phyloP scores from a whole-genome alignment of 2,888 invertebrate genomes.

The Bruchidius siliquastri region DNA sequence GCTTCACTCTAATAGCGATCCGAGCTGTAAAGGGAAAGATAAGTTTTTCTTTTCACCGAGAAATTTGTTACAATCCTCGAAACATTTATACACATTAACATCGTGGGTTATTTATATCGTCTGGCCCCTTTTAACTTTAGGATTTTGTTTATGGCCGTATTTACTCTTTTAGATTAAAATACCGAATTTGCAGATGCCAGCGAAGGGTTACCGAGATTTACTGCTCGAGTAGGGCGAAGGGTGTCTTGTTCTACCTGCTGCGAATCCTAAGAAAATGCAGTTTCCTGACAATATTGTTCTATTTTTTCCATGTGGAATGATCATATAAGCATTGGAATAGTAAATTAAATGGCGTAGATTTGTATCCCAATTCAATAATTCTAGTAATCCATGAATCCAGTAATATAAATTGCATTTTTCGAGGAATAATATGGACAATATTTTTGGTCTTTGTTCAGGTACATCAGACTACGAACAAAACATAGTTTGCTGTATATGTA shows the following conservation, averaged over 20 bases:
- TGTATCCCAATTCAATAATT: too few species aligned
- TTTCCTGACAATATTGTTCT: too few species aligned
- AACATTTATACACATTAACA: slow-evolving; percentile 48
- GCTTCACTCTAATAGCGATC: slow-evolving; percentile 8
- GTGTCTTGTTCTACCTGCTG: neutral
- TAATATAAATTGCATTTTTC: too few species aligned
- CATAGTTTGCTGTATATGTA: too few species aligned
- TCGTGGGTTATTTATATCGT: slow-evolving; percentile 46
- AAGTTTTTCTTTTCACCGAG: slow-evolving; percentile 45
- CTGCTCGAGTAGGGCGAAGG: neutral
- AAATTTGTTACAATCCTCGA: slow-evolving; percentile 47
- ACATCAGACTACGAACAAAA: too few species aligned
- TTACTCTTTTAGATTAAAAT: slow-evolving; percentile 32
- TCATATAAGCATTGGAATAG: too few species aligned
- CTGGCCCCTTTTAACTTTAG: slow-evolving; percentile 44
- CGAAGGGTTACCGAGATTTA: neutral
- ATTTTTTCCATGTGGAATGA: too few species aligned
- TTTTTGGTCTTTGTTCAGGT: too few species aligned
- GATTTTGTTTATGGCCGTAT: slow-evolving; percentile 38
- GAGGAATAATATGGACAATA: too few species aligned
- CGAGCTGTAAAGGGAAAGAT: slow-evolving; percentile 33
- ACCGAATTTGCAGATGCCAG: slow-evolving; percentile 15
- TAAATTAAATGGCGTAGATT: too few species aligned
- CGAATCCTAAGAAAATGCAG: neutral
- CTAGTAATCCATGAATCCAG: too few species aligned